A percentile compares a stretch with the other conserved stretches of the same genome.
Conservation (phyloP, 2,888 invertebrate species). For the Odontocerum albicorne region DNA sequence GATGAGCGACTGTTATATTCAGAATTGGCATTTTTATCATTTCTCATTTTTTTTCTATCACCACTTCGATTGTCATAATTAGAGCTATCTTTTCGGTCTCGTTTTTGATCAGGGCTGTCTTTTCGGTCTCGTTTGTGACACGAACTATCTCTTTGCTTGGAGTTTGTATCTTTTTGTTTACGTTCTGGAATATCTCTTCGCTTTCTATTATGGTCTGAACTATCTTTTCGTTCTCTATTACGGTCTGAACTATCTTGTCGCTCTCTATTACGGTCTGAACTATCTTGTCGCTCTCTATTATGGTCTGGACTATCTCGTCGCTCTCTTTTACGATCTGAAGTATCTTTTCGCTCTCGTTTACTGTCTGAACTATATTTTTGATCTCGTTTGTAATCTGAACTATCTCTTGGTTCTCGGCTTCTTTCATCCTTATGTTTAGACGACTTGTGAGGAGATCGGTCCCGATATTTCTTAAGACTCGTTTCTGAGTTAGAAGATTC, state of each 20-base stretch:
- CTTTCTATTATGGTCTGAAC: neutral
- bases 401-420: no score
- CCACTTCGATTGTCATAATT: neutral
- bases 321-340: constrained; percentile 7
- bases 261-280: no score
- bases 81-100: neutral
- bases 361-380: no score
- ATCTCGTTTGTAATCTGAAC: no score
- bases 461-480: no score
- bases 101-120: neutral
- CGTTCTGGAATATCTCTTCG: neutral
- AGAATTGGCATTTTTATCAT: constrained; percentile 6
- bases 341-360: no score
- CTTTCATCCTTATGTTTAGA: no score
- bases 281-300: no score
- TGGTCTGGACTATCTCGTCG: neutral
- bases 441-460: no score
- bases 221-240: neutral
- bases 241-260: no score
- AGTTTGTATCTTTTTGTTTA: neutral
- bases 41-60: constrained; percentile 3
- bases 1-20: constrained; percentile 17
- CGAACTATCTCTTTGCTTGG: neutral
- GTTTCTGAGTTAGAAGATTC: no score
- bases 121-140: neutral